Evolutionary conservation across 2,888 invertebrate species (phyloP).

Genomic region (Metacarcinus magister): DNA sequence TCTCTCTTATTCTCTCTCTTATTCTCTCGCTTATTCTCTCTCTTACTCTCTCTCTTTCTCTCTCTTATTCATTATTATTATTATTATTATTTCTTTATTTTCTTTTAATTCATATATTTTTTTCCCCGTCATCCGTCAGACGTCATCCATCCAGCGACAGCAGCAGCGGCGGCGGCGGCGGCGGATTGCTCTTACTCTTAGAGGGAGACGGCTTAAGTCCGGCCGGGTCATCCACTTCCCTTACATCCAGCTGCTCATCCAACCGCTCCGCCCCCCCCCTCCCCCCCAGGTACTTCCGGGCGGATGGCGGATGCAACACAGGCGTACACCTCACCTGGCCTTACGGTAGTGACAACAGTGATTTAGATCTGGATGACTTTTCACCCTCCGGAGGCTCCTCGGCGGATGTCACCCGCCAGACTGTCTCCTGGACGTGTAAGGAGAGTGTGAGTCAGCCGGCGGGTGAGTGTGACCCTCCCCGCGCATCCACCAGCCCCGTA

Average conservation of each 20-base stretch:
- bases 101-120: no score
- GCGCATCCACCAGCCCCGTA: constrained; percentile 72
- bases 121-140: no score
- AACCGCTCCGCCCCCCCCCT: constrained; percentile 71
- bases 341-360: constrained; percentile 72
- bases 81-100: no score
- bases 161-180: background rate
- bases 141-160: constrained; percentile 69
- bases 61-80: background rate
- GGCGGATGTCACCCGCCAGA: background rate
- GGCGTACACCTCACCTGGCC: constrained; percentile 74
- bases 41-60: background rate
- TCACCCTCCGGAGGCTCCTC: constrained; percentile 34
- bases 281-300: constrained; percentile 73
- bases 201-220: constrained; percentile 68
- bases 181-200: background rate
- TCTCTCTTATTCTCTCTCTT: background rate
- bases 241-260: constrained; percentile 77
- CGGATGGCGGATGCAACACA: constrained; percentile 47
- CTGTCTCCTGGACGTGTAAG: background rate
- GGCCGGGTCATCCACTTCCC: constrained; percentile 76
- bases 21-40: background rate
- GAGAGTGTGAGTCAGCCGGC: constrained; percentile 32
- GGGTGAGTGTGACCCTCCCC: background rate
- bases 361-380: constrained; percentile 75